phyloP scores from a whole-genome alignment of 1,140 invertebrate genomes.

The Papilio aristodemus region DNA sequence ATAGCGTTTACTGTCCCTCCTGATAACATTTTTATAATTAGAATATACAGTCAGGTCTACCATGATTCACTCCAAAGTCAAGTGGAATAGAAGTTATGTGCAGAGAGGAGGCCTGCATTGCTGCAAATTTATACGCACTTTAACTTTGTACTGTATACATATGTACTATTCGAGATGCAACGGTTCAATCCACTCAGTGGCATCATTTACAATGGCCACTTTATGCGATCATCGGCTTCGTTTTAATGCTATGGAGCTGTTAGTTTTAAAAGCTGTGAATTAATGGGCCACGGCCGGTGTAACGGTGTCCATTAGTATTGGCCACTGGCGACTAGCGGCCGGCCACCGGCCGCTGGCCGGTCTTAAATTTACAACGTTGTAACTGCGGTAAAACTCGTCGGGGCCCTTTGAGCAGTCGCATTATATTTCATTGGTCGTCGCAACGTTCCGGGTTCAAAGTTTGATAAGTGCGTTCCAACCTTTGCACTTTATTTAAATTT shows the following conservation, averaged over 20 bases:
- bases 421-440: conserved; percentile 10
- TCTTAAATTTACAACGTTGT: neutral
- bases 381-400: neutral
- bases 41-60: no score
- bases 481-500: conserved; percentile 22
- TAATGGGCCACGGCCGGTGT: neutral
- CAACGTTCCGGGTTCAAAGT: conserved; percentile 21
- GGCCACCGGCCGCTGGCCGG: neutral
- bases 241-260: conserved; percentile 9
- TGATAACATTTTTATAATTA: no score
- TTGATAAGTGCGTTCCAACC: conserved; percentile 21
- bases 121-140: neutral
- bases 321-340: neutral
- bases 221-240: neutral
- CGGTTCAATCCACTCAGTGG: neutral
- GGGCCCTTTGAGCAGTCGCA: conserved; percentile 5
- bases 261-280: conserved; percentile 9
- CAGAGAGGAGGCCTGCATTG: no score
- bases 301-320: neutral
- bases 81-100: no score
- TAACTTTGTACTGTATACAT: neutral
- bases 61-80: no score
- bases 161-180: neutral
- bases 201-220: neutral
- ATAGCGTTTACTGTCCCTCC: no score